Base-by-base conservation (phyloP, 2,888 invertebrate species). In the Timandra comae region DNA sequence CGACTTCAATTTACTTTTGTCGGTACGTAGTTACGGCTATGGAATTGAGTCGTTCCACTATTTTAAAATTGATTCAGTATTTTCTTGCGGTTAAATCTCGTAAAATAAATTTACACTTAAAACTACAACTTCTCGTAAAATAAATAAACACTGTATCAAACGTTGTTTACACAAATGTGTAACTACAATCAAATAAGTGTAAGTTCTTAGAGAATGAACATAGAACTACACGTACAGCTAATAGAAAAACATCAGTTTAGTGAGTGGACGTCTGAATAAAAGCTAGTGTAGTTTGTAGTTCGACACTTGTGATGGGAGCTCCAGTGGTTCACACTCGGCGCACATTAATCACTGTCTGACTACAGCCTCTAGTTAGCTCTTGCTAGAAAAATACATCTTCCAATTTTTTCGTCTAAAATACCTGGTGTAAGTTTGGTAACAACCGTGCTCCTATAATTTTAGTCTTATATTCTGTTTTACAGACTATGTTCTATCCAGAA, bases 321-420 rank as follows among this genome's bases (percentile, higher is more conserved):
- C 35, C 19, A 23, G 25, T 33, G 38, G 33, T 43, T 48, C 43
- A 38, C 45, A 53, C 46, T 40, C 42, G 13, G 31, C 25, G 41
- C 35, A 41, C 62, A 63, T 67, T 59, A 58, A 66, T 69, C 67
- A 65, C 58, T 47, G 56, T 55, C 53, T 33, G 35, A 38, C 43
- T 30, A 35, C 38, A 31, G 37, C 33, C 37, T 30, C 44, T 37
- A 29, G 41, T 45, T 39, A 42, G 29, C 29, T 12, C 29, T 19
- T 29, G 35, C 20, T 35, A 34, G 24, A 11, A 36, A 43, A 29
- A 41, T 30, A 39, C 29, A 37, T 31, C 29, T 39, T 38, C 27
- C 35, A 12, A 48, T 39, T 43, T 37, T 41, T 43, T 39, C 27
- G 21, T 23, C 33, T 41, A 37, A 22, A 41, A 39, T 35, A 35